A percentile compares a stretch with the other conserved stretches of the same genome.
phyloP scores from a whole-genome alignment of 2,113 vertebrate genomes.

The Dicrurus megarhynchus region DNA sequence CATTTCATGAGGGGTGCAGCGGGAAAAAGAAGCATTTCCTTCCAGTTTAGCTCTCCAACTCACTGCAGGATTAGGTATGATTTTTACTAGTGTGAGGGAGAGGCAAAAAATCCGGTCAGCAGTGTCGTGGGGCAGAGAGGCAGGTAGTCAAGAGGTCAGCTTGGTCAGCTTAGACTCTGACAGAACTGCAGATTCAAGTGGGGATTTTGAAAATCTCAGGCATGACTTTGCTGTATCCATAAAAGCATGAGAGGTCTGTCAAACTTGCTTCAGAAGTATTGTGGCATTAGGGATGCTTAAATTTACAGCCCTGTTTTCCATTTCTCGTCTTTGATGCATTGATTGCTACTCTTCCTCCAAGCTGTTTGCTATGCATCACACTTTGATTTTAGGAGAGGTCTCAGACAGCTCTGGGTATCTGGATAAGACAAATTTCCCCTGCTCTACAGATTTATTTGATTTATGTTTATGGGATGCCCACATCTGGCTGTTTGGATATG shows the following conservation, averaged over 20 bases:
- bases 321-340: background rate
- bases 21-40: background rate
- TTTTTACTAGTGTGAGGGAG: background rate
- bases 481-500: background rate
- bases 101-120: background rate
- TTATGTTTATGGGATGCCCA: background rate
- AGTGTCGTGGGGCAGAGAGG: background rate
- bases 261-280: background rate
- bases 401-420: background rate
- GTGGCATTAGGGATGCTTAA: background rate
- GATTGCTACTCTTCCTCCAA: conserved; percentile 5
- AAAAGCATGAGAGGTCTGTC: background rate
- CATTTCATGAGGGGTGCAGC: fast-evolving
- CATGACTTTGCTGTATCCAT: background rate
- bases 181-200: background rate
- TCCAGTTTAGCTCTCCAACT: background rate
- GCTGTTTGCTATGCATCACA: background rate
- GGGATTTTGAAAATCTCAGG: background rate
- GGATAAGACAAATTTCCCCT: background rate
- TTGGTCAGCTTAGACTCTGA: background rate
- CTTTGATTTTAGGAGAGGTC: background rate
- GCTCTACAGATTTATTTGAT: background rate
- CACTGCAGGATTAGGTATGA: background rate
- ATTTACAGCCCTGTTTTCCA: background rate
- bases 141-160: background rate